These are phyloP conservation scores for Sebastes steindachneri DNA, from an alignment of 2,797 vertebrate genomes.

Conservation along the genomic window DNA sequence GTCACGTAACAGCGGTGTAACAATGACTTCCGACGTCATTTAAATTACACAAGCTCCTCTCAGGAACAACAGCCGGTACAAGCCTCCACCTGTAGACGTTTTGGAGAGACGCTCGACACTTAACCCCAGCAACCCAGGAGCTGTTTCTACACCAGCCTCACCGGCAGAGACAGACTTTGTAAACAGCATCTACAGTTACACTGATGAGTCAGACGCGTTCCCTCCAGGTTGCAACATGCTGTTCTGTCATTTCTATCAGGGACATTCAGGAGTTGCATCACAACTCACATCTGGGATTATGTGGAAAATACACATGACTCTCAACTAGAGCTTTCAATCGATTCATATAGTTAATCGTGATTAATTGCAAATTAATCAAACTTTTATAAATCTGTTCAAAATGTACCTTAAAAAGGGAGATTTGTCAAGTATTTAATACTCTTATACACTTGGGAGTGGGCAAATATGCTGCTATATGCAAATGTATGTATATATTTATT, in stretches of 20 bases:
- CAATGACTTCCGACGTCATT: conserved; percentile 45
- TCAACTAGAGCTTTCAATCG: too few species aligned
- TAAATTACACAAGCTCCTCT: conserved; percentile 58
- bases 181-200: conserved; percentile 73
- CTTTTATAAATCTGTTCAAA: too few species aligned
- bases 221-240: conserved; percentile 64
- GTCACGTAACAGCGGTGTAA: conserved; percentile 9
- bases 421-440: too few species aligned
- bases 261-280: conserved; percentile 41
- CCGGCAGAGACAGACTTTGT: conserved; percentile 50
- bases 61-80: conserved; percentile 46
- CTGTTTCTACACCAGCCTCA: conserved; percentile 30
- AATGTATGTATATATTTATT: too few species aligned
- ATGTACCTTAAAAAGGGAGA: too few species aligned
- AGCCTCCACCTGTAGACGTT: conserved; percentile 62
- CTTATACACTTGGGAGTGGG: too few species aligned
- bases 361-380: too few species aligned
- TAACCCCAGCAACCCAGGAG: conserved; percentile 23
- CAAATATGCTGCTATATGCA: too few species aligned
- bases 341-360: too few species aligned
- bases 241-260: conserved; percentile 54
- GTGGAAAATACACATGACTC: conserved; percentile 26
- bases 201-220: conserved; percentile 63
- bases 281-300: conserved; percentile 31
- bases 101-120: conserved; percentile 35